Conservation (phyloP, 2,888 invertebrate species). For the Rotaria magnacalcarata region DNA sequence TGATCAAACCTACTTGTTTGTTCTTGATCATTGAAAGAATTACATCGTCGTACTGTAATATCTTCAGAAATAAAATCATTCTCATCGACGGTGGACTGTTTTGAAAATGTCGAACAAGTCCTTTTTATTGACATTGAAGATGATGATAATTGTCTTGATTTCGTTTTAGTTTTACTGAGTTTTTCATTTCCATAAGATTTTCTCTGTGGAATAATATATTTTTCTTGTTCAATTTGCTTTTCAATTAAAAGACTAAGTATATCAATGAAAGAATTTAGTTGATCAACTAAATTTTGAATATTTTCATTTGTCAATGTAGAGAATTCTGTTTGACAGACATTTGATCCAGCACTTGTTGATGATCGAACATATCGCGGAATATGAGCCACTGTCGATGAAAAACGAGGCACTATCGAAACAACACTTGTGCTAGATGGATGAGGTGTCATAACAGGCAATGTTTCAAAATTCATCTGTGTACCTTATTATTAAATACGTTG, state of each 20-base stretch:
- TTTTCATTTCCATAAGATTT: not conserved
- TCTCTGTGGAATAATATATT: not conserved
- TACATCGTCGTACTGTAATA: not conserved
- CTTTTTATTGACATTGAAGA: no score
- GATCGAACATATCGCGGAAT: not conserved
- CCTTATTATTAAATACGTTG: not conserved
- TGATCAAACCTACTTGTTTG: not conserved
- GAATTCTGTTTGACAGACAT: not conserved
- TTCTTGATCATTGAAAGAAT: not conserved
- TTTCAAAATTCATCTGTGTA: not conserved
- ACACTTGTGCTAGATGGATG: not conserved
- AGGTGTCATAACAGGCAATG: not conserved
- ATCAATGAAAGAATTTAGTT: not conserved
- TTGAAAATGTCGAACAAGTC: not conserved
- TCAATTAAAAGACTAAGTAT: not conserved
- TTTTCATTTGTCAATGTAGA: not conserved
- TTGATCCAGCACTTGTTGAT: not conserved
- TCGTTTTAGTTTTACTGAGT: not conserved
- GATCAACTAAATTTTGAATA: not conserved
- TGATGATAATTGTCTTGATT: no score
- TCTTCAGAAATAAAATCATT: not conserved
- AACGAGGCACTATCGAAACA: not conserved
- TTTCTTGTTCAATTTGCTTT: not conserved
- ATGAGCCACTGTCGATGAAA: not conserved
- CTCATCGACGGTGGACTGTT: not conserved